Conservation (phyloP, 1,140 invertebrate species). For the Drosophila jambulina region DNA sequence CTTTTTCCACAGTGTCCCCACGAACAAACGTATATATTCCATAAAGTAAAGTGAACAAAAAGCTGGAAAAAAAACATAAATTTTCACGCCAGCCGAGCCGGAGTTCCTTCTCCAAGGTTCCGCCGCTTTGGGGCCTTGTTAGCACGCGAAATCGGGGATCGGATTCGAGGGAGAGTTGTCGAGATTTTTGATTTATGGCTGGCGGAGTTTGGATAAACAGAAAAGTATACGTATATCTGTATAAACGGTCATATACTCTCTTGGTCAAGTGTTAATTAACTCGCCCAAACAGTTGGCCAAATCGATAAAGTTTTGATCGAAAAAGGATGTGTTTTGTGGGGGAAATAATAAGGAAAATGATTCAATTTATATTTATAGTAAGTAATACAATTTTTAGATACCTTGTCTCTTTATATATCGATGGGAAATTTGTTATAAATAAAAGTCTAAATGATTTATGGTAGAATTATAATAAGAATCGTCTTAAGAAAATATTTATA, state of each 20-base stretch:
- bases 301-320: not conserved
- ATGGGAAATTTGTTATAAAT: not conserved
- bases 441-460: not conserved
- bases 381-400: not conserved
- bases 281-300: constrained; percentile 11
- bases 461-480: too few relatives aligned
- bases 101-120: constrained; percentile 55
- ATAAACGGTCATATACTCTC: constrained; percentile 19
- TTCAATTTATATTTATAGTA: too few relatives aligned
- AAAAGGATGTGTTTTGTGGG: not conserved
- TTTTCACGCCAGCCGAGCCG: constrained; percentile 62
- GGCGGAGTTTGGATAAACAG: constrained; percentile 44
- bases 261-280: constrained; percentile 40
- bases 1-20: constrained; percentile 28
- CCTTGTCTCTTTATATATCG: too few relatives aligned
- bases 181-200: constrained; percentile 76
- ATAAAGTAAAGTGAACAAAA: constrained; percentile 48
- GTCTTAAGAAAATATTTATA: not conserved
- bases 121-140: constrained; percentile 59
- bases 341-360: not conserved
- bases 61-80: constrained; percentile 72
- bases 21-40: constrained; percentile 26
- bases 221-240: constrained; percentile 23
- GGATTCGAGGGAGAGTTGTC: constrained; percentile 36
- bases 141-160: constrained; percentile 70